Evolutionary conservation across 2,797 vertebrate species (phyloP).

Genomic region (Chiloscyllium punctatum): DNA sequence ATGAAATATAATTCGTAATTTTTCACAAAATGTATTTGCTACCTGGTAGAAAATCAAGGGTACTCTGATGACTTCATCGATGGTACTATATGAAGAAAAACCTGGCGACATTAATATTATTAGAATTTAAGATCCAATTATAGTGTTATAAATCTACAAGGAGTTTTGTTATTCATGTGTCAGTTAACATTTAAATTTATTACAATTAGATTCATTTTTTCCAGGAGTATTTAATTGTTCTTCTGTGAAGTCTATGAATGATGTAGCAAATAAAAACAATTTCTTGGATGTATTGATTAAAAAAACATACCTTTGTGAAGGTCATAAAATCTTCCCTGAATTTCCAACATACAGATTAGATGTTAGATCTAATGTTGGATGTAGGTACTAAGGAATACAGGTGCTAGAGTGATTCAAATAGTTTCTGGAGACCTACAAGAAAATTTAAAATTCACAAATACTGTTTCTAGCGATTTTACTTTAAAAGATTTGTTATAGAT

Average conservation of each 20-base stretch:
- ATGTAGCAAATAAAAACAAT: background rate
- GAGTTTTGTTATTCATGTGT: background rate
- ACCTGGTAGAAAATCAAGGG: background rate
- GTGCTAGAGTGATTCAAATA: background rate
- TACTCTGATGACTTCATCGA: conserved; percentile 6
- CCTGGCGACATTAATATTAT: background rate
- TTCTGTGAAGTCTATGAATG: background rate
- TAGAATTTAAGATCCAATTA: conserved; percentile 21
- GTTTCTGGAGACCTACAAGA: background rate
- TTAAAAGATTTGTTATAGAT: background rate
- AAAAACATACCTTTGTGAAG: background rate
- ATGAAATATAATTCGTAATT: background rate
- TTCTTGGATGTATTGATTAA: background rate
- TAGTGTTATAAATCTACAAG: background rate
- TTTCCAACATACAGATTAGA: background rate
- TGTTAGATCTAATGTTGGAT: background rate
- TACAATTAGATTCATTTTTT: background rate
- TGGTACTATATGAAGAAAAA: background rate
- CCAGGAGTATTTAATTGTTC: background rate
- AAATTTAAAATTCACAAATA: background rate
- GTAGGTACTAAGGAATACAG: background rate
- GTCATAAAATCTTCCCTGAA: background rate
- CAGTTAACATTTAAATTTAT: background rate
- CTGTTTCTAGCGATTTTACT: background rate
- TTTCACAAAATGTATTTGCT: background rate